Evolutionary conservation across 2,888 invertebrate genomes (phyloP).

Genomic region (Zhengitettix transpicula): DNA sequence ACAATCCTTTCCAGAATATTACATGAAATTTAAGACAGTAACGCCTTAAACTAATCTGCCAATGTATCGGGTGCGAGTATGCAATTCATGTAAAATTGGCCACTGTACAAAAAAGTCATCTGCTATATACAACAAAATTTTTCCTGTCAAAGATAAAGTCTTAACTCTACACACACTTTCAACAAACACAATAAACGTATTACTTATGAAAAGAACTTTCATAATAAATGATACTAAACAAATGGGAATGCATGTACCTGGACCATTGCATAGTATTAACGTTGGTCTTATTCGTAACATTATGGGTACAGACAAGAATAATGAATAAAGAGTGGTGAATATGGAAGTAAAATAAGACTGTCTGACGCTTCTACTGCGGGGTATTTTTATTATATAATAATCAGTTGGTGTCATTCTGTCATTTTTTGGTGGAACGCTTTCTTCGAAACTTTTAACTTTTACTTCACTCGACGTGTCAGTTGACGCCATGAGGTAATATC

Average conservation of each 20-base stretch:
- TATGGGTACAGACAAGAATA: slow-evolving; percentile 48
- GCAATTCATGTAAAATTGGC: slow-evolving; percentile 52
- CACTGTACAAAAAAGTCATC: slow-evolving; percentile 88
- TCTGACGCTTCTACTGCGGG: slow-evolving; percentile 71
- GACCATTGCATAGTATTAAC: slow-evolving; percentile 82
- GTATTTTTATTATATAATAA: slow-evolving; percentile 43
- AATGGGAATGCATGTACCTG: slow-evolving; percentile 89
- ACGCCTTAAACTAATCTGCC: slow-evolving; percentile 37
- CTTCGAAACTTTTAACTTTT: slow-evolving; percentile 36
- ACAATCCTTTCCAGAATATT: too few species aligned
- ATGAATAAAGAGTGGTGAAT: slow-evolving; percentile 58
- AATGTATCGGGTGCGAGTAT: slow-evolving; percentile 55
- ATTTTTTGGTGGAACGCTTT: slow-evolving; percentile 24
- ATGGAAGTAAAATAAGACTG: slow-evolving; percentile 71
- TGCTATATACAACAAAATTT: slow-evolving; percentile 64
- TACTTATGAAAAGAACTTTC: slow-evolving; percentile 44
- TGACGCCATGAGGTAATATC: slow-evolving; percentile 61
- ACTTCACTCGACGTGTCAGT: slow-evolving; percentile 58
- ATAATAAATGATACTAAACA: slow-evolving; percentile 62
- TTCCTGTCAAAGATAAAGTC: slow-evolving; percentile 75
- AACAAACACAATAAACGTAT: slow-evolving; percentile 69
- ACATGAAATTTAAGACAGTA: too few species aligned
- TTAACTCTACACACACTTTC: slow-evolving; percentile 91
- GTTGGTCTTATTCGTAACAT: slow-evolving; percentile 56
- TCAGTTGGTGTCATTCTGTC: slow-evolving; percentile 17